phyloP scores from a whole-genome alignment of 2,888 invertebrate genomes.

The Odontothrips loti region DNA sequence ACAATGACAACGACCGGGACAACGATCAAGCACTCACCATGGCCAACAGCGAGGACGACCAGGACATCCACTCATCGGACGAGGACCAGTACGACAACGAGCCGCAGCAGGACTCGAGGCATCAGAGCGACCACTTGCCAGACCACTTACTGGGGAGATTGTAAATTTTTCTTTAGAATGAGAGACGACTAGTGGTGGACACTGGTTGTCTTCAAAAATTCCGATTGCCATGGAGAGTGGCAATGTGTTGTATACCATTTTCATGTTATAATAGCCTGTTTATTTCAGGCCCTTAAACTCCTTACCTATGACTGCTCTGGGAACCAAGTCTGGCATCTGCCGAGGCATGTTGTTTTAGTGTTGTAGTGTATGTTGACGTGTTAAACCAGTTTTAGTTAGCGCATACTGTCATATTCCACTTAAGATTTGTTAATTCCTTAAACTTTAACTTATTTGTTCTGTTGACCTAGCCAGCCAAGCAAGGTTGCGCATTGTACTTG shows the following conservation, averaged over 20 bases:
- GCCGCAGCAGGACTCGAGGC: background rate
- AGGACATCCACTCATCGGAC: background rate
- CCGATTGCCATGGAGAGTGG: background rate
- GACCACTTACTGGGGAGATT: background rate
- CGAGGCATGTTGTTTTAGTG: slow-evolving; percentile 12
- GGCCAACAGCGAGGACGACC: background rate
- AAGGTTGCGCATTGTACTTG: slow-evolving; percentile 18
- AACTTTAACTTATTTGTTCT: slow-evolving; percentile 27
- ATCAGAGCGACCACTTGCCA: background rate
- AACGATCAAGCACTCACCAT: background rate
- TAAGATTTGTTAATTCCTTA: slow-evolving; percentile 3
- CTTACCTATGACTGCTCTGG: slow-evolving; percentile 14
- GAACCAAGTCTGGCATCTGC: slow-evolving; percentile 12
- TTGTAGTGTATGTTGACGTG: background rate
- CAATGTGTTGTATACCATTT: slow-evolving; percentile 23
- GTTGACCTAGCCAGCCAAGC: background rate
- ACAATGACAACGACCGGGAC: background rate
- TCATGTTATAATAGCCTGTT: background rate
- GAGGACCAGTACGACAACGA: slow-evolving; percentile 5
- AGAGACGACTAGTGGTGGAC: background rate
- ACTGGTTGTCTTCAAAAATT: background rate
- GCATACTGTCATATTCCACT: slow-evolving; percentile 22
- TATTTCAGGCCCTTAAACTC: background rate
- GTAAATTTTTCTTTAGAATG: background rate
- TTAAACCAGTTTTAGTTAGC: slow-evolving; percentile 16